phyloP scores from a whole-genome alignment of 2,113 vertebrate species.

The Bettongia penicillata region DNA sequence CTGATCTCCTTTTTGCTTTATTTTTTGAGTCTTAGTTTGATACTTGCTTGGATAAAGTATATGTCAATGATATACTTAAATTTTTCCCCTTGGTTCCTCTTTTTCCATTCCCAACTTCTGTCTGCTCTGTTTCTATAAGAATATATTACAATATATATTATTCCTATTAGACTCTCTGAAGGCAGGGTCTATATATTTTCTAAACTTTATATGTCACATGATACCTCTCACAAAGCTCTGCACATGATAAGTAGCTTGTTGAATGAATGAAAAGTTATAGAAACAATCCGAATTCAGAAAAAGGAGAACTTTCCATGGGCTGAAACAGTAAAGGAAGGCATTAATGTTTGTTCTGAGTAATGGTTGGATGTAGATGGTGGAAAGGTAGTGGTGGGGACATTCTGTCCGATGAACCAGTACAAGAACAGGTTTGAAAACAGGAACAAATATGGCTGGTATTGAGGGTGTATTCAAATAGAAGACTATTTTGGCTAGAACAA shows the following conservation, averaged over 20 bases:
- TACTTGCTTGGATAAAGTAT: neutral
- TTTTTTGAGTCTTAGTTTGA: neutral
- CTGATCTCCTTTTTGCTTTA: neutral
- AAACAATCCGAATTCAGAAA: neutral
- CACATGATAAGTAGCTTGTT: neutral
- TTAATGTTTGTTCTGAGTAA: neutral
- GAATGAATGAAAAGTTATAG: neutral
- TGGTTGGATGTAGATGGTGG: neutral
- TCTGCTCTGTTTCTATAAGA: neutral
- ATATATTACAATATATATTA: neutral
- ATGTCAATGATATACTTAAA: neutral
- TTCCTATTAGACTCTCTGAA: neutral
- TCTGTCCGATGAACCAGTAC: neutral
- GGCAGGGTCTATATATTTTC: neutral
- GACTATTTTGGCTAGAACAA: too few species aligned
- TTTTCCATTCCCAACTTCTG: conserved; percentile 3
- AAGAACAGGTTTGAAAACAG: neutral
- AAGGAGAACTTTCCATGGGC: neutral
- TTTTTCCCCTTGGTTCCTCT: neutral
- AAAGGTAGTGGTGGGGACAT: neutral
- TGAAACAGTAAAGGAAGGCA: neutral
- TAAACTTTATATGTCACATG: neutral
- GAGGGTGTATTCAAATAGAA: neutral
- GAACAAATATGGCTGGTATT: neutral
- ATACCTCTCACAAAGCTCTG: neutral